Evolutionary conservation across 2,888 invertebrate species (phyloP), one percentile per base, ranked within the genome.

Genomic region (Ormyrus nitidulus): DNA sequence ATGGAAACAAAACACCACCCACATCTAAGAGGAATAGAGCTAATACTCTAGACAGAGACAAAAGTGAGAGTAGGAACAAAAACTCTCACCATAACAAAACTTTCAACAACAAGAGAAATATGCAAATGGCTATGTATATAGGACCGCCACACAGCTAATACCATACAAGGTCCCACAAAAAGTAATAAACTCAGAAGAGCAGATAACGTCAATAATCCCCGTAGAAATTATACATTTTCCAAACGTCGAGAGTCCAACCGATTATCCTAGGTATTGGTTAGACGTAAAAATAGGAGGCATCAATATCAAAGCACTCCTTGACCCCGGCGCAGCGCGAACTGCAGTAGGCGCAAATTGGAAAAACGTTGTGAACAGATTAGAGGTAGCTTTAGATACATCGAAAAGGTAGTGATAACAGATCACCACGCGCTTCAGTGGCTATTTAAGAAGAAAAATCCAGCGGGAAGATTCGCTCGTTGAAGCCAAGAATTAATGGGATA

Each of bases 241-340:
- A n/a, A n/a, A 56, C 59, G 19, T 19, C 6, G 13, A 6, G 6
- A n/a, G 19, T 6, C 19, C 19, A 5, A 19, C 13, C 0, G n/a
- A 59, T n/a, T 62, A 62, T n/a, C 2, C 44, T 6, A 10, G 65
- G 13, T 65, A 65, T 49, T 65, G 65, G 65, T 9, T 65, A 13
- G 49, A 48, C 7, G 8, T 49, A n/a, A 65, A 49, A 5, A 49
- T 65, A 8, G 49, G 49, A 6, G 13, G n/a, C n/a, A 11, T 10
- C 11, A 44, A 62, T 1, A 11, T 62, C 6, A 62, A 44, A 46
- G 48, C 62, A 19, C 46, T n/a, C 2, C 2, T 65, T 5, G 65
- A 65, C 10, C 48, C 5, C n/a, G 49, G 65, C 11, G 48, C 49
- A n/a, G 9, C 65, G 49, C 49, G 65, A 5, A 65, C 65, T 0